Evolutionary conservation across 2,888 invertebrate genomes (phyloP).

Genomic region (Dryobota labecula): DNA sequence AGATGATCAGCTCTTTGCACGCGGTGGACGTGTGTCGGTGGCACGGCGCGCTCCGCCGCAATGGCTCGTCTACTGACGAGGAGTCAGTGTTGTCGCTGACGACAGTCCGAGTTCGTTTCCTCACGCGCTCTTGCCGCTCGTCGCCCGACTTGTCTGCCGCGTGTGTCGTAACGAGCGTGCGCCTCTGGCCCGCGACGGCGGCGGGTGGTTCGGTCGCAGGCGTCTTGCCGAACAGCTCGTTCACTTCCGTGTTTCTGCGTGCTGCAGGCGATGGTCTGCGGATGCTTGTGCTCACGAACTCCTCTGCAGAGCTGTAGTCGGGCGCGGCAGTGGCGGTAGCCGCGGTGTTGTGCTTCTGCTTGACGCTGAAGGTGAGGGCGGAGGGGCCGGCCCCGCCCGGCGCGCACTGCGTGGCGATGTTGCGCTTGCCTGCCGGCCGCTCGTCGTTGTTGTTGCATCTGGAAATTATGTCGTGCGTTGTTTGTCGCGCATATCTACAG

Average conservation of each 20-base stretch:
- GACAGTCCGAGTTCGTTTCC: not conserved
- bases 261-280: not conserved
- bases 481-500: slow-evolving; percentile 16
- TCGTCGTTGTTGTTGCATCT: slow-evolving; percentile 12
- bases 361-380: slow-evolving; percentile 4
- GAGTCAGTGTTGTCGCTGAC: not conserved
- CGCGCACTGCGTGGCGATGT: slow-evolving; percentile 31
- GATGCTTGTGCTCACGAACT: not conserved
- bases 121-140: not conserved
- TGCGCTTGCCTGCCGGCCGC: not conserved
- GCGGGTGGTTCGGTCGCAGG: not conserved
- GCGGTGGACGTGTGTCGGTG: not conserved
- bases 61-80: not conserved
- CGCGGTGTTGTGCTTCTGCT: not conserved
- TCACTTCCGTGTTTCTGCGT: not conserved
- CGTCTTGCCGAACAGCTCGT: not conserved
- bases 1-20: slow-evolving; percentile 72
- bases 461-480: slow-evolving; percentile 13
- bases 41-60: no score
- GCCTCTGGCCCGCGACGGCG: not conserved
- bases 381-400: not conserved
- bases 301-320: slow-evolving; percentile 23
- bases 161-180: no score
- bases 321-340: not conserved
- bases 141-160: not conserved